Conservation (phyloP, 1,140 invertebrate species). For the Drosophila murphyi region DNA sequence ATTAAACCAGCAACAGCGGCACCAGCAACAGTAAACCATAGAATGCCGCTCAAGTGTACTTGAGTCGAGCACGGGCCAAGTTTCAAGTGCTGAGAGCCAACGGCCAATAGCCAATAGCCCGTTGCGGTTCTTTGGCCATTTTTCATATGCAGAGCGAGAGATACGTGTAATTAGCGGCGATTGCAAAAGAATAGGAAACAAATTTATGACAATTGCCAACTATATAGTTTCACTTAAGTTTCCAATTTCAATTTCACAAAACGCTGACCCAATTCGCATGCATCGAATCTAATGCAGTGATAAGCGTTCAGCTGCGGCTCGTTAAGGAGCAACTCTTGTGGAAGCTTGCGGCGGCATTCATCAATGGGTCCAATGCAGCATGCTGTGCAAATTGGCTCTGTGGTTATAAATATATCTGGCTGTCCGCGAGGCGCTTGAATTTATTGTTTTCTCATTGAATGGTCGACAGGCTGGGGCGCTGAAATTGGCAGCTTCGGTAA, state of each 20-base stretch:
- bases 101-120: constrained; percentile 1
- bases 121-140: constrained; percentile 29
- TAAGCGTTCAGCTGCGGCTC: constrained; percentile 43
- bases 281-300: constrained; percentile 45
- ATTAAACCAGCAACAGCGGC: constrained; percentile 25
- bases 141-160: constrained; percentile 42
- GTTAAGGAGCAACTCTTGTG: constrained; percentile 31
- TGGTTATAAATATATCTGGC: constrained; percentile 26
- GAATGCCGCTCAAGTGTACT: constrained; percentile 39
- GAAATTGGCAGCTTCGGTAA: constrained; percentile 7
- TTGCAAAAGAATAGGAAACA: constrained; percentile 16
- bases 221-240: background rate
- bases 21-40: background rate
- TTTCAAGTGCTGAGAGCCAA: constrained; percentile 8
- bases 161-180: constrained; percentile 39
- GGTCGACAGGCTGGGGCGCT: background rate
- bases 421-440: constrained; percentile 57
- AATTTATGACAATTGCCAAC: constrained; percentile 51
- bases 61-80: constrained; percentile 47
- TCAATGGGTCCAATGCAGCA: constrained; percentile 47
- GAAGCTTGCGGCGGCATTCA: constrained; percentile 43
- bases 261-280: constrained; percentile 52
- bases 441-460: constrained; percentile 52
- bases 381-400: constrained; percentile 75
- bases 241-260: constrained; percentile 1